Conservation (phyloP, 2,797 vertebrate species). For the Chromis chromis region DNA sequence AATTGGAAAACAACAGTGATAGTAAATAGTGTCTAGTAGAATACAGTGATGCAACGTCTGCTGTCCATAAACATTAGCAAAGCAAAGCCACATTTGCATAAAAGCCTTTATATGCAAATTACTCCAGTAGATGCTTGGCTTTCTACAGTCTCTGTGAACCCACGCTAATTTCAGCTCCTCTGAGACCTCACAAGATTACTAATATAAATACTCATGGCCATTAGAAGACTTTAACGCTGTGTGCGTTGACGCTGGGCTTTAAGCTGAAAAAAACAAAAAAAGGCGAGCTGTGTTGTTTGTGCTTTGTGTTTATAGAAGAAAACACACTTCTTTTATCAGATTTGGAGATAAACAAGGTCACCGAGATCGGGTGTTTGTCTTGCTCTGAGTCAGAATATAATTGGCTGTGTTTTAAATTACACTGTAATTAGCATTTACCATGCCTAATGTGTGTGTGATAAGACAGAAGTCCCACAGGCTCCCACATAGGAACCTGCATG, state of each 20-base stretch:
- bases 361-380: conserved; percentile 37
- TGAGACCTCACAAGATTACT: conserved; percentile 57
- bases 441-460: conserved; percentile 61
- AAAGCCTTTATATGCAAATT: conserved; percentile 67
- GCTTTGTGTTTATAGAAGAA: conserved; percentile 58
- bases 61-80: conserved; percentile 52
- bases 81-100: conserved; percentile 57
- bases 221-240: conserved; percentile 36
- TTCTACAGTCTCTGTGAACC: conserved; percentile 42
- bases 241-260: not conserved
- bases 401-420: conserved; percentile 67
- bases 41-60: conserved; percentile 36
- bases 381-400: conserved; percentile 66
- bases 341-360: conserved; percentile 75
- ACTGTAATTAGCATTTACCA: conserved; percentile 69
- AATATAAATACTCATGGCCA: conserved; percentile 53
- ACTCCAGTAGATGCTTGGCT: conserved; percentile 26
- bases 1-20: conserved; percentile 29
- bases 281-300: conserved; percentile 44
- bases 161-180: conserved; percentile 55
- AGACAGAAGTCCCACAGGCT: conserved; percentile 41
- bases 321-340: conserved; percentile 58
- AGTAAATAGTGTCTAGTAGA: conserved; percentile 31
- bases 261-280: conserved; percentile 1
- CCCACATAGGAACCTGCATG: conserved; percentile 26